These are phyloP conservation scores for Lycophotia porphyrea DNA, from an alignment of 2,888 invertebrate genomes.

Conservation along the genomic window DNA sequence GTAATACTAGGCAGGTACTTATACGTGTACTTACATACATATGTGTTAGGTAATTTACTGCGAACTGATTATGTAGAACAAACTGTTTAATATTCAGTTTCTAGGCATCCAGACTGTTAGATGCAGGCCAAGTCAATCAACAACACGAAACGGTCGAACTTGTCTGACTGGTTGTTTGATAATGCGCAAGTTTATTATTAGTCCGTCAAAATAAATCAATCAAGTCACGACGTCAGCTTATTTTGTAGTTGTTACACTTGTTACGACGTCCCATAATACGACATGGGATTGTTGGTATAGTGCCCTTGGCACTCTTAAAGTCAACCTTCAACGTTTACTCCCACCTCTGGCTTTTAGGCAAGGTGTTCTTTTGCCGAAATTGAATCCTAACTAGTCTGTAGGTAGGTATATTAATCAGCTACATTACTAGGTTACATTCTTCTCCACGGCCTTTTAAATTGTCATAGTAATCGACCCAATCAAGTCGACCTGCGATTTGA, in stretches of 20 bases:
- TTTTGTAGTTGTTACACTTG: not conserved
- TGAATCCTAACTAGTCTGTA: not conserved
- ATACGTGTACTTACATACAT: not conserved
- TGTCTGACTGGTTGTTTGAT: conserved; percentile 28
- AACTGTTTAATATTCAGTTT: conserved; percentile 41
- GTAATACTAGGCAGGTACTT: not conserved
- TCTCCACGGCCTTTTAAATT: not conserved
- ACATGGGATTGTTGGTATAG: not conserved
- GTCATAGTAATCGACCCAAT: not conserved
- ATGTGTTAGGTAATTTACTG: conserved; percentile 39
- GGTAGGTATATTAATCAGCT: not conserved
- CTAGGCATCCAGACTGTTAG: conserved; percentile 11
- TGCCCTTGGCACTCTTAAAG: not conserved
- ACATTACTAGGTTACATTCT: not conserved
- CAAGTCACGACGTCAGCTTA: not conserved
- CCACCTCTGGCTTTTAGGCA: not conserved
- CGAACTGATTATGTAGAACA: conserved; percentile 27
- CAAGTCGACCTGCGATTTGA: not conserved
- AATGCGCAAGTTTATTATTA: not conserved
- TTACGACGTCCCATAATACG: not conserved
- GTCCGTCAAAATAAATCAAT: not conserved
- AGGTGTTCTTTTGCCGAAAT: not conserved
- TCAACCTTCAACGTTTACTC: not conserved
- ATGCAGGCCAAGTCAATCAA: conserved; percentile 45
- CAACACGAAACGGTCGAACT: conserved; percentile 24